Evolutionary conservation across 2,113 vertebrate genomes (phyloP).

Genomic region (Sorex araneus): DNA sequence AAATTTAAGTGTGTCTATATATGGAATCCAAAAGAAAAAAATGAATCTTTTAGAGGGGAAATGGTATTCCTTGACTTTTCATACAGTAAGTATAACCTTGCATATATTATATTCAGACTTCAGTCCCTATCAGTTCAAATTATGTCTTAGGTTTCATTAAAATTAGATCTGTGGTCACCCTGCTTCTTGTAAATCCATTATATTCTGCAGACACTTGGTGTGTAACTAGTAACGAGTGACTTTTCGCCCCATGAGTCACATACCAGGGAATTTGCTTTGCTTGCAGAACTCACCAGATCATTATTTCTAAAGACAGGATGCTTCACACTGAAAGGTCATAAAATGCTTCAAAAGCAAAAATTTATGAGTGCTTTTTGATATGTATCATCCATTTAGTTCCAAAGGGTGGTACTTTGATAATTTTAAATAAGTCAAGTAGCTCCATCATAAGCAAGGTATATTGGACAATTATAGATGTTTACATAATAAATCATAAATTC

Average conservation of each 20-base stretch:
- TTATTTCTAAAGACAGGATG: conserved; percentile 62
- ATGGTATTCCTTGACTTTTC: conserved; percentile 27
- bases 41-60: conserved; percentile 36
- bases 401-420: conserved; percentile 54
- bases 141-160: conserved; percentile 76
- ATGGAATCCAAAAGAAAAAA: conserved; percentile 66
- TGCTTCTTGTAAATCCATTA: conserved; percentile 73
- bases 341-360: conserved; percentile 66
- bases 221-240: conserved; percentile 76
- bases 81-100: conserved; percentile 65
- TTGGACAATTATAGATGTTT: conserved; percentile 56
- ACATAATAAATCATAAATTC: conserved; percentile 43
- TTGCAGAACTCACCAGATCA: conserved; percentile 69
- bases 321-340: conserved; percentile 70
- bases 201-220: conserved; percentile 74
- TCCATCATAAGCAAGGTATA: neutral
- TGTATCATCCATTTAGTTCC: conserved; percentile 58
- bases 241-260: conserved; percentile 67
- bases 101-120: conserved; percentile 74
- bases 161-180: conserved; percentile 80
- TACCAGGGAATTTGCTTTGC: conserved; percentile 70
- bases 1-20: neutral
- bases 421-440: conserved; percentile 67
- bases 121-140: conserved; percentile 69
- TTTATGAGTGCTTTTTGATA: conserved; percentile 56